These are phyloP conservation scores for Drosophila fuyamai DNA, from an alignment of 1,140 invertebrate species.

Conservation along the genomic window DNA sequence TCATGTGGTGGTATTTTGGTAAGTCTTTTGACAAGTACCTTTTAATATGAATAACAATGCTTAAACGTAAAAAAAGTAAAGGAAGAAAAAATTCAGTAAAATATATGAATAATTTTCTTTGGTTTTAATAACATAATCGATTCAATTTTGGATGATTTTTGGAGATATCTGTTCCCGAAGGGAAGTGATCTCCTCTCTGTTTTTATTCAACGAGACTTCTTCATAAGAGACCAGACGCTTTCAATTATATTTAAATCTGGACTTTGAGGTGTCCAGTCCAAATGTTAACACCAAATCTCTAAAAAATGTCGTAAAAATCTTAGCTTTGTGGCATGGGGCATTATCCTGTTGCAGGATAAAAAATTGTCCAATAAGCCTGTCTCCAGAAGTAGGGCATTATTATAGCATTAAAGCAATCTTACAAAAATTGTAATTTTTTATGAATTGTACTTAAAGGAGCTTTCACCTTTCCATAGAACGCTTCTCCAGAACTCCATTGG, in stretches of 20 bases:
- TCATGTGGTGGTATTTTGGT: too few species aligned
- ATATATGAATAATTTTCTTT: conserved; percentile 6
- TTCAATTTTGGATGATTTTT: too few species aligned
- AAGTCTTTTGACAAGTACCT: too few species aligned
- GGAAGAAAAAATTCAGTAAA: background rate
- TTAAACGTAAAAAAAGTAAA: too few species aligned
- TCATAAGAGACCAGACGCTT: too few species aligned
- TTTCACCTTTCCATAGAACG: conserved; percentile 1
- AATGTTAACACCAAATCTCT: background rate
- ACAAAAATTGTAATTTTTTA: too few species aligned
- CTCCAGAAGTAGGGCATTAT: conserved; percentile 21
- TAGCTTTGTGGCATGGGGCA: conserved; percentile 12
- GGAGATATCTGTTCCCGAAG: too few species aligned
- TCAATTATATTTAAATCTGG: background rate
- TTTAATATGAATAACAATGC: too few species aligned
- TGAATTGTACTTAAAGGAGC: too few species aligned
- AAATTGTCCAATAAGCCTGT: too few species aligned
- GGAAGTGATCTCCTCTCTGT: too few species aligned
- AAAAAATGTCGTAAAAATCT: conserved; percentile 19
- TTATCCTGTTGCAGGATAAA: conserved; percentile 5
- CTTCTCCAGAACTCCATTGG: conserved; percentile 12
- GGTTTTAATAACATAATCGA: conserved; percentile 3
- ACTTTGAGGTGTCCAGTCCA: conserved; percentile 6
- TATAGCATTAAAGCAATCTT: conserved; percentile 4
- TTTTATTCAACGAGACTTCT: too few species aligned